phyloP scores from a whole-genome alignment of 2,113 vertebrate genomes.

The Phyllopteryx taeniolatus region DNA sequence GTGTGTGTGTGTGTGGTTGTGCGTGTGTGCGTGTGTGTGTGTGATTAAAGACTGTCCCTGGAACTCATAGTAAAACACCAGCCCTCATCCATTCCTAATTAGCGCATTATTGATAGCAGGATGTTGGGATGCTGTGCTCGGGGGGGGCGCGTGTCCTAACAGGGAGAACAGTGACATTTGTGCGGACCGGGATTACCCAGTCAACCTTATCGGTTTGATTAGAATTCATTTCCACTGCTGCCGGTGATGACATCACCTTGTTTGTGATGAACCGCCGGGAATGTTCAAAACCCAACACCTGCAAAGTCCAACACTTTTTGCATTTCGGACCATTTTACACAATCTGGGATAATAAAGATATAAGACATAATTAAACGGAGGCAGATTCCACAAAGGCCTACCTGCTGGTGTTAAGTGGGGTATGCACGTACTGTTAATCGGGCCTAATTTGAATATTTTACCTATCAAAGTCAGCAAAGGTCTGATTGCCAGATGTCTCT shows the following conservation, averaged over 20 bases:
- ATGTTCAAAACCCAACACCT: conserved; percentile 29
- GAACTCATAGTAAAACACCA: conserved; percentile 4
- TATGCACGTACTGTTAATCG: neutral
- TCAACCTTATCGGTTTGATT: conserved; percentile 68
- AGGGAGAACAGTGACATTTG: conserved; percentile 61
- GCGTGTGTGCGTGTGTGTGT: neutral
- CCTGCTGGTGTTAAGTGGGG: neutral
- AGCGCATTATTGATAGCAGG: conserved; percentile 61
- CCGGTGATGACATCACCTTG: conserved; percentile 56
- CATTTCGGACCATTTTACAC: neutral
- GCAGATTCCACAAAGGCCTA: neutral
- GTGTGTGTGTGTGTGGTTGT: neutral
- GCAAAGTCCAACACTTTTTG: neutral
- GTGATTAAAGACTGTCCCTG: neutral
- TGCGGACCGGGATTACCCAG: conserved; percentile 58
- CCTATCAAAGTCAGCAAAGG: neutral
- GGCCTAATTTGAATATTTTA: neutral
- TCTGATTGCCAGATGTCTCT: too few species aligned
- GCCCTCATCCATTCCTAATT: conserved; percentile 57
- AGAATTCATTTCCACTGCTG: conserved; percentile 53
- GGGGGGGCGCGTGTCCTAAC: conserved; percentile 48
- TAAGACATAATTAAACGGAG: neutral
- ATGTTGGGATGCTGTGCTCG: conserved; percentile 58
- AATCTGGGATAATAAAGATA: neutral
- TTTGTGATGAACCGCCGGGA: conserved; percentile 40